These are phyloP conservation scores for Poicephalus gulielmi DNA, from an alignment of 2,113 vertebrate species.

Conservation along the genomic window DNA sequence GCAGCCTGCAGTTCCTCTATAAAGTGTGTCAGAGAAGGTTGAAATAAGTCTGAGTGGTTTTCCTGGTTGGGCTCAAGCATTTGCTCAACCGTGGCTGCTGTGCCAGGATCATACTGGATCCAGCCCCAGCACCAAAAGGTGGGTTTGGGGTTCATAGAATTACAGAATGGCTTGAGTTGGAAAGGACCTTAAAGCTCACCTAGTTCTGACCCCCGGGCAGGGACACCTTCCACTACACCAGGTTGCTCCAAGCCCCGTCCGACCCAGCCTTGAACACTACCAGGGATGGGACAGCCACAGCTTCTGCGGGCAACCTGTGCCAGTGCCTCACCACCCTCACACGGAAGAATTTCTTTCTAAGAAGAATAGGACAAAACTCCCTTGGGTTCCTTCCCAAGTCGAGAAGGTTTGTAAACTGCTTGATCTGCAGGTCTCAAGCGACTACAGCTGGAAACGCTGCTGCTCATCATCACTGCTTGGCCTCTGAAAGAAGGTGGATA, in stretches of 20 bases:
- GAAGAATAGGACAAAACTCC: neutral
- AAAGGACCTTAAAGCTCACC: neutral
- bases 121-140: neutral
- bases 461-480: rapidly evolving
- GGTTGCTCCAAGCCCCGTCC: neutral
- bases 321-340: neutral
- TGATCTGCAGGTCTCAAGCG: neutral
- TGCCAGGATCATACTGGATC: neutral
- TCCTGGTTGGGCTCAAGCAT: neutral
- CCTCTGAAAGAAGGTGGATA: neutral
- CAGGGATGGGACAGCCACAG: neutral
- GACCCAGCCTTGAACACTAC: neutral
- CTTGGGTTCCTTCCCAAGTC: neutral
- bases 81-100: rapidly evolving
- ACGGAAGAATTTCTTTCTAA: neutral
- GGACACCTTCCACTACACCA: neutral
- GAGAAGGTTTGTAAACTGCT: rapidly evolving
- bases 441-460: neutral
- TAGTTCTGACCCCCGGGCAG: neutral
- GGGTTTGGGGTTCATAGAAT: neutral
- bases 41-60: rapidly evolving
- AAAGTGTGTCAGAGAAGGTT: neutral
- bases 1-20: neutral
- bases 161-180: neutral
- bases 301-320: neutral